Base-by-base conservation (phyloP, 2,113 vertebrate genomes). In the Catharus minimus region DNA sequence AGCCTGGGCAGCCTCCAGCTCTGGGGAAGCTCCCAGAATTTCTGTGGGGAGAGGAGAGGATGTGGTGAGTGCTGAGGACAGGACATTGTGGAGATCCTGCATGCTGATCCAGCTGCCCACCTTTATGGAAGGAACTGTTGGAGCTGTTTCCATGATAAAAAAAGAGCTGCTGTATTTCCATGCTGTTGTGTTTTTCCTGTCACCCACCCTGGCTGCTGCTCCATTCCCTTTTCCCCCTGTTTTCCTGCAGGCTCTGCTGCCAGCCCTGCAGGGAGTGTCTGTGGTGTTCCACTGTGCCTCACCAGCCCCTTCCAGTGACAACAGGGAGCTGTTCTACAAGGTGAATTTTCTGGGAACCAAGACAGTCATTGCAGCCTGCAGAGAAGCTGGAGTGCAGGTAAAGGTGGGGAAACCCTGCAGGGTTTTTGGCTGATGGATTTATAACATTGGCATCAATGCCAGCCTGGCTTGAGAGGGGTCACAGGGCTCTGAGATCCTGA, bases 281-380 rank as follows among this genome's bases (percentile, higher is more conserved):
- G 81, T 98, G 66, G 99, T 98, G 41, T 99, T 99, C 95, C 99
- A 99, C 88, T 99, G 99, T 14, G 99, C 99, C 0, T 99, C 99
- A 0, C 99, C 99, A n/a, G 97, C 98, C 2, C 98, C 99, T 22
- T 97, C 95, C 53, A 98, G 98, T 44, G 98, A 99, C 91, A 97
- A 99, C 97, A 97, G 96, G 15, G 96, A 97, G 3, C 98, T 99
- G 11, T 99, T 99, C 88, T 98, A 99, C 72, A 98, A 80, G 78
- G 99, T 99, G 87, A 99, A 99, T 82, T 97, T 98, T 39, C 43
- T 97, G 82, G 99, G 99, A 43, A 99, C 99, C 32, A 97, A 96
- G 82, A 98, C 97, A 2, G 98, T 99, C 52, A 97, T 99, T 53
- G 97, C 98, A 73, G 98, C 99, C 85, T 99, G 99, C 93, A 97